Percentiles rank a stretch among this genome's conserved stretches.
Conservation (phyloP, 2,113 vertebrate species). For the Sialia sialis region DNA sequence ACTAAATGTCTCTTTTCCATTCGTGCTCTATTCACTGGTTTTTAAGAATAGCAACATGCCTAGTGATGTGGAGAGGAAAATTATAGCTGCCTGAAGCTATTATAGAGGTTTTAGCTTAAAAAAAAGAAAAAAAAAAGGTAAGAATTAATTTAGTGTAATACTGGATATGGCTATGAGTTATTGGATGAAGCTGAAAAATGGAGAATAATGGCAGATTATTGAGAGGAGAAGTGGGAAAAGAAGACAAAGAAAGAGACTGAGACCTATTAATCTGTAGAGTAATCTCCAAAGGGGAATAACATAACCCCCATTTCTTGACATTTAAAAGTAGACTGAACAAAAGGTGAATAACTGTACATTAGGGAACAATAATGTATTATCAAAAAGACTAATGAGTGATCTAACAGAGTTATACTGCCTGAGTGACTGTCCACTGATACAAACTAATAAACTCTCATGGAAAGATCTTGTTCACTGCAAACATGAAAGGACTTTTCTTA, state of each 20-base stretch:
- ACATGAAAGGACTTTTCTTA: background rate
- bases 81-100: background rate
- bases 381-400: background rate
- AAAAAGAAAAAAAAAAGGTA: background rate
- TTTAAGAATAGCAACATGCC: background rate
- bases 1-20: background rate
- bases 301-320: slow-evolving; percentile 5
- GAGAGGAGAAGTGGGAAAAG: background rate
- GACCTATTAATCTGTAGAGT: slow-evolving; percentile 5
- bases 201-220: background rate
- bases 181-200: background rate
- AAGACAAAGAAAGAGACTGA: background rate
- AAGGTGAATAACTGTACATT: slow-evolving; percentile 22
- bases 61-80: background rate
- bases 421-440: background rate
- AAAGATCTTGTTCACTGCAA: background rate
- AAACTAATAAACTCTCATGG: background rate
- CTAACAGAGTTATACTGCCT: background rate
- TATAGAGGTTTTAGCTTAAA: background rate
- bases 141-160: slow-evolving; percentile 23
- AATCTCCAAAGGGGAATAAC: slow-evolving; percentile 17
- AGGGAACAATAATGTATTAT: slow-evolving; percentile 16
- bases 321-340: slow-evolving; percentile 41
- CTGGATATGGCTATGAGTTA: background rate
- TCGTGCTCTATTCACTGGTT: background rate